phyloP scores from a whole-genome alignment of 2,797 vertebrate genomes.

The Mionectes olivaceus region DNA sequence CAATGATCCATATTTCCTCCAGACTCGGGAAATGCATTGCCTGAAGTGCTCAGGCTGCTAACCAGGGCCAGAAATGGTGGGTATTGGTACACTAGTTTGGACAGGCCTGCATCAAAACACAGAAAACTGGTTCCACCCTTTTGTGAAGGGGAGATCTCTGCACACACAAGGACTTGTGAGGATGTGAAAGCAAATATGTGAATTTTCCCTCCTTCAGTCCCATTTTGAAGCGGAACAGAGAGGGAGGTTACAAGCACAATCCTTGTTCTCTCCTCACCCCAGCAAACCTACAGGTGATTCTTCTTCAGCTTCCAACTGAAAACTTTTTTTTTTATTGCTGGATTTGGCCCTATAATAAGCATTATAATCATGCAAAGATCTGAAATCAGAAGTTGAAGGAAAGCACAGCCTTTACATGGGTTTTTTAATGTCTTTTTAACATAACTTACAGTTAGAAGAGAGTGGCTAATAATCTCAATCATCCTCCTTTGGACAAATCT shows the following conservation, averaged over 20 bases:
- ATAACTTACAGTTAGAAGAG: not conserved
- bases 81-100: not conserved
- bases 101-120: fast-evolving
- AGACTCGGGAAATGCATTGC: fast-evolving
- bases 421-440: not conserved
- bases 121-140: not conserved
- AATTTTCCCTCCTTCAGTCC: not conserved
- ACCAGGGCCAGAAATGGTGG: fast-evolving
- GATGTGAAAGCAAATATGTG: fast-evolving
- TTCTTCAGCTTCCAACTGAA: not conserved
- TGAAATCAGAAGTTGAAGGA: not conserved
- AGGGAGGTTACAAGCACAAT: not conserved
- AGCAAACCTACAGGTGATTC: not conserved
- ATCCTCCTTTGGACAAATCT: not conserved
- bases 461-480: not conserved
- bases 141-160: not conserved
- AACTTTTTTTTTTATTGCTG: not conserved
- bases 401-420: not conserved
- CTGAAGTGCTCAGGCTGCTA: not conserved
- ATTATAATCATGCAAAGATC: not conserved
- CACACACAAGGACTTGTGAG: not conserved
- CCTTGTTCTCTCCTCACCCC: not conserved
- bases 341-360: not conserved
- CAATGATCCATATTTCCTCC: fast-evolving
- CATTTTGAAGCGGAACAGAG: not conserved